Base-by-base conservation (phyloP, 2,113 vertebrate genomes). In the Chaetura pelagica region DNA sequence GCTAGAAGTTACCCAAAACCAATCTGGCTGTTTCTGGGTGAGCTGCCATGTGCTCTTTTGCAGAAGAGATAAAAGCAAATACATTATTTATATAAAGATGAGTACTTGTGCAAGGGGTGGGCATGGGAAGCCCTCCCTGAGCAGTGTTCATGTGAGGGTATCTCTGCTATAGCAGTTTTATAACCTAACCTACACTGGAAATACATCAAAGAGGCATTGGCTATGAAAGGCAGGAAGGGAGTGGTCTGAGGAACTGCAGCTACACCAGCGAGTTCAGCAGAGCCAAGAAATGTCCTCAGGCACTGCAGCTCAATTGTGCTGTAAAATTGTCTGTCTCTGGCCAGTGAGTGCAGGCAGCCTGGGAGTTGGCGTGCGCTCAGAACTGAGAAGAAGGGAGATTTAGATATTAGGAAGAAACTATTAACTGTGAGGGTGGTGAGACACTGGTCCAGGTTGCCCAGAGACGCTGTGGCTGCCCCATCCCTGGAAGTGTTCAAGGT, bases 241-340 rank as follows among this genome's bases (percentile, higher is more conserved):
- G 94, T 55, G 91, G 67, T 83, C 87, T 74, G 63, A 89, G 91
- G 94, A 95, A 92, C 63, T 91, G 78, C 90, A 96, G 92, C 90
- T 91, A 90, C 95, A 93, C 46, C 92, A 94, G 40, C 0, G 2
- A 64, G 27, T 21, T 49, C 58, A 93, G 64, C 90, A 88, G 85
- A 96, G 96, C 96, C 96, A 97, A 95, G 88, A 82, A 95, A 96
- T 95, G 95, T 97, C 94, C 94, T 96, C 82, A 94, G 78, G 92
- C 92, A 87, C 61, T 0, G 0, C 71, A 62, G 30, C 58, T 93
- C 94, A 69, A 57, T 90, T 90, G 95, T 94, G 82, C 58, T 87
- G 67, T 32, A 76, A 26, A 83, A 85, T 49, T 46, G 46, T 91
- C 85, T 69, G 67, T 62, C 85, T 75, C 63, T 40, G 63, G 82